Conservation (phyloP, 2,113 vertebrate species). For the Panthera uncia region DNA sequence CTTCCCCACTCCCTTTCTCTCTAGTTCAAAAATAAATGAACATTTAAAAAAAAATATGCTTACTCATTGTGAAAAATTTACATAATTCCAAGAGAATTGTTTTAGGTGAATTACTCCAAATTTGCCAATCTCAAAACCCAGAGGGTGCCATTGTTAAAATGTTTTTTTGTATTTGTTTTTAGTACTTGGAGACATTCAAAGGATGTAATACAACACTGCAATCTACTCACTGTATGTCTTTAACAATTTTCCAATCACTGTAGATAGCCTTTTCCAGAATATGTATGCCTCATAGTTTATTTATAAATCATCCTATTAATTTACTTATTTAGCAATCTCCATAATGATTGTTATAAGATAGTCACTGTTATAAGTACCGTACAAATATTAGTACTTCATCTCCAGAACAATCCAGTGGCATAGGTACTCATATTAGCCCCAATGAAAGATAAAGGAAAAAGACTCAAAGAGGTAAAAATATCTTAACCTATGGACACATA, state of each 20-base stretch:
- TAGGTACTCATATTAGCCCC: background rate
- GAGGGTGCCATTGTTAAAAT: background rate
- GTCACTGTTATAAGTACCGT: too few relatives aligned
- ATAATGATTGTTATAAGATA: background rate
- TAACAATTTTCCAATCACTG: background rate
- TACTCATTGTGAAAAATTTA: background rate
- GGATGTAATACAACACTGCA: background rate
- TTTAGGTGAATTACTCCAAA: background rate
- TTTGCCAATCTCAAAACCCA: background rate
- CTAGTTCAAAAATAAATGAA: too few relatives aligned
- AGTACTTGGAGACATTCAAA: background rate
- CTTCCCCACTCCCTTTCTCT: too few relatives aligned
- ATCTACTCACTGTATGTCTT: background rate
- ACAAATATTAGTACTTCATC: background rate
- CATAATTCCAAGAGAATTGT: background rate
- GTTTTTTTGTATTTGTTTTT: background rate
- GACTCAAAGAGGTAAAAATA: background rate
- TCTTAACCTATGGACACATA: background rate
- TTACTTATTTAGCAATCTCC: background rate
- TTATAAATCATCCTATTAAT: background rate
- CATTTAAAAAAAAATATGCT: too few relatives aligned
- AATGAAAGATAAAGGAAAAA: background rate
- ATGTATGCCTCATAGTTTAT: background rate
- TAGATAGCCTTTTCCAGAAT: background rate
- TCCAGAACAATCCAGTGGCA: background rate